phyloP scores from a whole-genome alignment of 2,888 invertebrate genomes.

The Coleophora deauratella region DNA sequence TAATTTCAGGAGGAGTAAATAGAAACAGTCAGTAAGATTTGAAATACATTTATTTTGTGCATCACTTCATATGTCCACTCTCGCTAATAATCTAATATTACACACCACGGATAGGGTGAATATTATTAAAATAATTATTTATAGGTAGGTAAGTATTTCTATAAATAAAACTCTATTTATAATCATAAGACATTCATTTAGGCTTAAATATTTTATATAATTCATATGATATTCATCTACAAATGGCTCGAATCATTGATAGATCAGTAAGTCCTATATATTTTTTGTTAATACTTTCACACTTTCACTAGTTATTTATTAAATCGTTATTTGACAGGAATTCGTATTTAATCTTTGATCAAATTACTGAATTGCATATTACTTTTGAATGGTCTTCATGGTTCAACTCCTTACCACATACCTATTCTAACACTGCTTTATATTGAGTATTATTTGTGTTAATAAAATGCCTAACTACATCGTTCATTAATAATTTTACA shows the following conservation, averaged over 20 bases:
- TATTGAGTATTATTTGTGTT: conserved; percentile 6
- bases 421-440: not conserved
- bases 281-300: no score
- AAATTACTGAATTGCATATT: no score
- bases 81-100: conserved; percentile 52
- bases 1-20: no score
- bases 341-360: no score
- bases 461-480: not conserved
- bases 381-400: no score
- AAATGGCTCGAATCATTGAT: conserved; percentile 62
- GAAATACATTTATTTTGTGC: conserved; percentile 70
- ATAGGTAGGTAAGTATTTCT: conserved; percentile 7
- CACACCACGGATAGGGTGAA: conserved; percentile 54
- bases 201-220: conserved; percentile 32
- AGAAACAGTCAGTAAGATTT: not conserved
- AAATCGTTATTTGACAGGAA: no score
- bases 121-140: conserved; percentile 26
- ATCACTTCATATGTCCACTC: conserved; percentile 57
- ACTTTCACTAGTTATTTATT: no score
- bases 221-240: conserved; percentile 18
- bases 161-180: conserved; percentile 39
- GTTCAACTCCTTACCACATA: no score
- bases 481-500: not conserved
- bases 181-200: conserved; percentile 70
- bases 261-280: no score